phyloP scores from a whole-genome alignment of 2,113 vertebrate genomes.

The Pseudonaja textilis region DNA sequence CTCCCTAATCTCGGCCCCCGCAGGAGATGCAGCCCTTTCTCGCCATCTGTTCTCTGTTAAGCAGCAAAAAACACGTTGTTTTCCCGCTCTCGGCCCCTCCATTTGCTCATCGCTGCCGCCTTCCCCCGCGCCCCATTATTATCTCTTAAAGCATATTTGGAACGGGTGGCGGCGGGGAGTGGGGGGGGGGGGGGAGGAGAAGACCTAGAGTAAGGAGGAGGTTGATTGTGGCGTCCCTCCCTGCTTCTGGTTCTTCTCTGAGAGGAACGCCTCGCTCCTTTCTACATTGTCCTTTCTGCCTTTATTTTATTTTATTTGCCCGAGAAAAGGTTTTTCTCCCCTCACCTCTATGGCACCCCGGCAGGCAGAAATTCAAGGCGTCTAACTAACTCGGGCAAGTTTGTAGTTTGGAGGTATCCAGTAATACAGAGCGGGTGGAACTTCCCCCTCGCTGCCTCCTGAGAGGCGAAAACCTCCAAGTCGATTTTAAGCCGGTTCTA shows the following conservation, averaged over 20 bases:
- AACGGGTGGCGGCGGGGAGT: too few relatives aligned
- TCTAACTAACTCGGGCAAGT: neutral
- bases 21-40: conserved; percentile 28
- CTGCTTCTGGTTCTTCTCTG: neutral
- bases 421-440: neutral
- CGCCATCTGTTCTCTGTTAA: conserved; percentile 36
- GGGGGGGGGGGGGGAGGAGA: neutral
- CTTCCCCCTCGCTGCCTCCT: neutral
- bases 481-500: neutral
- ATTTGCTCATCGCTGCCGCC: conserved; percentile 21
- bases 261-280: neutral
- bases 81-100: conserved; percentile 14
- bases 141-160: neutral
- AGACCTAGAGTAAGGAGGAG: neutral
- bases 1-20: neutral
- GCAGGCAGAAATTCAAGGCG: neutral
- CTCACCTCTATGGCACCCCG: neutral
- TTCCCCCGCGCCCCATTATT: conserved; percentile 15
- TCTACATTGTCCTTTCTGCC: neutral
- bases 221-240: neutral
- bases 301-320: neutral
- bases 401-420: neutral
- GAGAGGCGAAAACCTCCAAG: neutral
- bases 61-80: conserved; percentile 27
- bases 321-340: neutral